phyloP scores from a whole-genome alignment of 2,888 invertebrate species.

The Lithophane leautieri region DNA sequence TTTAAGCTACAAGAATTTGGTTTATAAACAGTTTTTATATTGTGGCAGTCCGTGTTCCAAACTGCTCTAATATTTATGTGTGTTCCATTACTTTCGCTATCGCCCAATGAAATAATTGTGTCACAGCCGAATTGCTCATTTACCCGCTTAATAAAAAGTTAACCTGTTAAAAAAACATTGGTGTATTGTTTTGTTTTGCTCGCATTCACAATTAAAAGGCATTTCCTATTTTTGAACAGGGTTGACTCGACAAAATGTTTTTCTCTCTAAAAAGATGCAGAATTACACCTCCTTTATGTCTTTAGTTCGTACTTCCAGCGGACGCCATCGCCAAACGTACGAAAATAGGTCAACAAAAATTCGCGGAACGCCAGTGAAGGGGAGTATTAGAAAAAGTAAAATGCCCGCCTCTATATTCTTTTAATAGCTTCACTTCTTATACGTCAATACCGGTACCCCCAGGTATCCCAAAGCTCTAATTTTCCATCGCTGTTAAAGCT shows the following conservation, averaged over 20 bases:
- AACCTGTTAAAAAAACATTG: slow-evolving; percentile 25
- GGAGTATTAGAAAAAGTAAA: slow-evolving; percentile 40
- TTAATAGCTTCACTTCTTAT: slow-evolving; percentile 15
- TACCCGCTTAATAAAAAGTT: slow-evolving; percentile 40
- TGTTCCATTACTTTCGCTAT: slow-evolving; percentile 18
- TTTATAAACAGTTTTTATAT: slow-evolving; percentile 9
- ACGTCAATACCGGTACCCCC: background rate
- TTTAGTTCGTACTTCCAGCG: slow-evolving; percentile 5
- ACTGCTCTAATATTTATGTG: slow-evolving; percentile 21
- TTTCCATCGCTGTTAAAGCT: background rate
- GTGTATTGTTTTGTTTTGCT: slow-evolving; percentile 43
- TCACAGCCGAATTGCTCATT: slow-evolving; percentile 49
- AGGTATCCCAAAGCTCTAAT: background rate
- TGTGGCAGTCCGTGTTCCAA: slow-evolving; percentile 15
- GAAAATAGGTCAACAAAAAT: slow-evolving; percentile 37
- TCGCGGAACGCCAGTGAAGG: slow-evolving; percentile 30
- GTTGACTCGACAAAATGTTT: slow-evolving; percentile 25
- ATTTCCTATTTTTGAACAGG: slow-evolving; percentile 5
- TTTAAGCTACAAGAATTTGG: slow-evolving; percentile 1
- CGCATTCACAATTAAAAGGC: slow-evolving; percentile 37
- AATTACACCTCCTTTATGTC: slow-evolving; percentile 11
- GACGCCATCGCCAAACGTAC: slow-evolving; percentile 13
- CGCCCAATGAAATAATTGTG: slow-evolving; percentile 49
- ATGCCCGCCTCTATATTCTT: slow-evolving; percentile 35
- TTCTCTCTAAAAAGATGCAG: slow-evolving; percentile 14